Evolutionary conservation across 37 sponge, comb jelly and placozoan species (phyloP).

Genomic region (Ianthella basta): DNA sequence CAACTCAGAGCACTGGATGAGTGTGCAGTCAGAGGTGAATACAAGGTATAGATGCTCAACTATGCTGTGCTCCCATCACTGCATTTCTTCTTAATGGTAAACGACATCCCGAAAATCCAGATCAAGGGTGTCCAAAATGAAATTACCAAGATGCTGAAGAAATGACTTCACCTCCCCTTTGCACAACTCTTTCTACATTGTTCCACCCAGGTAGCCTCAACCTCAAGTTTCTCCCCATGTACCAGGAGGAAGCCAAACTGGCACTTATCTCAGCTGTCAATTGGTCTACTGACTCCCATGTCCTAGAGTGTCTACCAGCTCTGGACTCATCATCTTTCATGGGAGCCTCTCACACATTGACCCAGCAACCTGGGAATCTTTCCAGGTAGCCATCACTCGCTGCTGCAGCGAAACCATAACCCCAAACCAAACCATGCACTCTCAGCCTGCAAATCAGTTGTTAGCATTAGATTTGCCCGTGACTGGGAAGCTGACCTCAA

Average conservation of each 20-base stretch:
- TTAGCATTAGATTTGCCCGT: neutral
- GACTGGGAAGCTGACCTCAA: neutral
- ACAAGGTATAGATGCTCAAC: neutral
- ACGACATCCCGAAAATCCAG: neutral
- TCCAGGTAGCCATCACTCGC: no score
- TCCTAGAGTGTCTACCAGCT: neutral
- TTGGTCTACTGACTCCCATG: neutral
- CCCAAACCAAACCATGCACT: neutral
- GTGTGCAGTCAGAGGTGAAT: conserved; percentile 12
- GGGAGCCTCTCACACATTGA: no score
- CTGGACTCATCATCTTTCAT: neutral
- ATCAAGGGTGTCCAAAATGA: neutral
- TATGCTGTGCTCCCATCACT: neutral
- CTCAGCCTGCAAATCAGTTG: neutral
- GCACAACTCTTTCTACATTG: neutral
- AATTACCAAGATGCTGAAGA: neutral
- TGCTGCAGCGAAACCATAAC: no score
- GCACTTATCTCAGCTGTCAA: neutral
- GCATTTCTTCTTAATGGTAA: conserved; percentile 1
- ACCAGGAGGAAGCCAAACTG: neutral
- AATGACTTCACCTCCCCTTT: conserved; percentile 7
- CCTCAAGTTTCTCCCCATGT: neutral
- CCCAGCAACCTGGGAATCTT: no score
- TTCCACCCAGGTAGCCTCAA: neutral
- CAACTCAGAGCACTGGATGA: neutral